Evolutionary conservation across 2,888 invertebrate species (phyloP).

Genomic region (Proisotoma minuta): DNA sequence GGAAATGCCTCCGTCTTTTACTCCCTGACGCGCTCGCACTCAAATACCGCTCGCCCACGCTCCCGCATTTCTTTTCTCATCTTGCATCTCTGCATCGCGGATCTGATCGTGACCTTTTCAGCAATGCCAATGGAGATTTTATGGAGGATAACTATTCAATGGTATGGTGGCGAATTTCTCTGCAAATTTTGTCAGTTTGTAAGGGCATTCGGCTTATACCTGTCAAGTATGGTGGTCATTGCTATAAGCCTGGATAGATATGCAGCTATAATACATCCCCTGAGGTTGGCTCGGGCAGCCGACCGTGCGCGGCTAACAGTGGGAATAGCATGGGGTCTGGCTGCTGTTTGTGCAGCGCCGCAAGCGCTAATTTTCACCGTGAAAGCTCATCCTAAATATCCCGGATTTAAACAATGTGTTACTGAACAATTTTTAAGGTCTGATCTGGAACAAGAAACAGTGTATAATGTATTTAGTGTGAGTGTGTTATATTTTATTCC

Average conservation of each 20-base stretch:
- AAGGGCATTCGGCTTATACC: conserved; percentile 70
- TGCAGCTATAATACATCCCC: conserved; percentile 66
- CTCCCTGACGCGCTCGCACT: not conserved
- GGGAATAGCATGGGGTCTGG: conserved; percentile 62
- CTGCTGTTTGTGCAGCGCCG: conserved; percentile 64
- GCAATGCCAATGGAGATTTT: conserved; percentile 59
- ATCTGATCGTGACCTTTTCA: conserved; percentile 72
- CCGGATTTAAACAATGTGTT: conserved; percentile 68
- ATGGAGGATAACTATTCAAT: conserved; percentile 70
- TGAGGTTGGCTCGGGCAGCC: conserved; percentile 63
- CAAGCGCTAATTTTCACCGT: conserved; percentile 56
- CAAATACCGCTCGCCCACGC: too few relatives aligned
- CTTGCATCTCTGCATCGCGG: conserved; percentile 70
- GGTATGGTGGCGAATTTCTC: conserved; percentile 68
- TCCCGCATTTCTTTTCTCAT: conserved; percentile 64
- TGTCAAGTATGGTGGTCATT: conserved; percentile 70
- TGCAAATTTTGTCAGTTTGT: conserved; percentile 69
- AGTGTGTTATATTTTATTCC: conserved; percentile 70
- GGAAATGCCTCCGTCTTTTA: conserved; percentile 69
- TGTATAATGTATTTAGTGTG: conserved; percentile 68
- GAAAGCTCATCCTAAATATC: conserved; percentile 50
- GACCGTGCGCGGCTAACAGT: conserved; percentile 68
- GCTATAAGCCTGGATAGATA: conserved; percentile 74
- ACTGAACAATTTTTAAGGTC: conserved; percentile 67
- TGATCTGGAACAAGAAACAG: conserved; percentile 59